These are phyloP conservation scores for Apocrypta bakeri DNA, from an alignment of 1,140 invertebrate genomes.

Conservation along the genomic window DNA sequence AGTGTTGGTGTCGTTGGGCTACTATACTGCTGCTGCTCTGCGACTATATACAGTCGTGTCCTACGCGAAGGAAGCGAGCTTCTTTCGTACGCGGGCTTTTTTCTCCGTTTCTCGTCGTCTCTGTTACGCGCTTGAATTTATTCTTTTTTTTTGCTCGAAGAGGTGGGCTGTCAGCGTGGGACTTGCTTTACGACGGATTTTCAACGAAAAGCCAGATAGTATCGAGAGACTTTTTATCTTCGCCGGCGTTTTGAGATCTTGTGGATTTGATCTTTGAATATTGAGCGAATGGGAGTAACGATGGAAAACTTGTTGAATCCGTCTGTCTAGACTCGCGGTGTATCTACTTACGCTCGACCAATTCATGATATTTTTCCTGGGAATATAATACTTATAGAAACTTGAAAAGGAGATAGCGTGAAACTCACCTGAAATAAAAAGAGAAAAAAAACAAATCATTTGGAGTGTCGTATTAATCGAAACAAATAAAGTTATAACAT, in stretches of 20 bases:
- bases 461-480: too few relatives aligned
- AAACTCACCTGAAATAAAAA: slow-evolving; percentile 16
- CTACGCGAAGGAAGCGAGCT: neutral
- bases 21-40: neutral
- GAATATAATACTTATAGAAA: too few relatives aligned
- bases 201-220: neutral
- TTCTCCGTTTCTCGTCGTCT: neutral
- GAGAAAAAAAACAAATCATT: too few relatives aligned
- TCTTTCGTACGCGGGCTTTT: neutral
- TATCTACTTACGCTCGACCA: neutral
- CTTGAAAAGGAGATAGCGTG: too few relatives aligned
- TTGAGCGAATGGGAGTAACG: neutral
- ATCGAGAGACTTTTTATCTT: neutral
- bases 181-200: slow-evolving; percentile 1
- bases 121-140: neutral
- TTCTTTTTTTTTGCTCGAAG: neutral
- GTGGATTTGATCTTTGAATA: neutral
- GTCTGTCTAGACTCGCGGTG: neutral
- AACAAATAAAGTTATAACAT: neutral
- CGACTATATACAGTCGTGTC: neutral
- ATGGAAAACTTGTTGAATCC: neutral
- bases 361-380: neutral
- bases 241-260: neutral
- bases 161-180: neutral
- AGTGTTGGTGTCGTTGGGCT: neutral